Evolutionary conservation across 1,140 invertebrate genomes (phyloP).

Genomic region (Drosophila subobscura): DNA sequence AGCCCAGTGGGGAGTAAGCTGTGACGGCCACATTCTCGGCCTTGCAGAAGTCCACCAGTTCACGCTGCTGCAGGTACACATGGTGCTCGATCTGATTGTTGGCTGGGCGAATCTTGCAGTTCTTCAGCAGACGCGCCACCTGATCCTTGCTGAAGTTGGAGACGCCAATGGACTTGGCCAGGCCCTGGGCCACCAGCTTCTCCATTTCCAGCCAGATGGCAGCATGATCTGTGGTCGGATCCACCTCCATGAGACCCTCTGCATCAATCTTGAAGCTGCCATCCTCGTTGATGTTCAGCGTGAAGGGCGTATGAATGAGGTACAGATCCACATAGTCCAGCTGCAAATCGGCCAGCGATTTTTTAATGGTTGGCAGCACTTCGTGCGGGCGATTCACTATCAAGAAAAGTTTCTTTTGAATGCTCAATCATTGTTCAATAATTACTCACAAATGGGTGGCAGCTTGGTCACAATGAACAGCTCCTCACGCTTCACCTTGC

Average conservation of each 20-base stretch:
- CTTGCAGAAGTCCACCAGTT: slow-evolving; percentile 90
- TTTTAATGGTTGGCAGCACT: slow-evolving; percentile 89
- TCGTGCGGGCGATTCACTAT: slow-evolving; percentile 87
- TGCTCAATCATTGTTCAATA: no score
- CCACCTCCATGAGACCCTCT: slow-evolving; percentile 87
- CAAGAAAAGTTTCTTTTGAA: slow-evolving; percentile 10
- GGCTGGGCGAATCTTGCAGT: slow-evolving; percentile 87
- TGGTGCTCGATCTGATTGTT: slow-evolving; percentile 93
- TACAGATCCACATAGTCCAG: slow-evolving; percentile 94
- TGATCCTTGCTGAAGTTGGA: slow-evolving; percentile 92
- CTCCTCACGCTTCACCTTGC: slow-evolving; percentile 89
- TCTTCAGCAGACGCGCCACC: slow-evolving; percentile 87
- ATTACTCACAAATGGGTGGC: slow-evolving; percentile 81
- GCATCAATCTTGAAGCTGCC: slow-evolving; percentile 83
- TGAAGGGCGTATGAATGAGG: slow-evolving; percentile 92
- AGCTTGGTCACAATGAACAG: slow-evolving; percentile 93
- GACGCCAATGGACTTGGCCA: slow-evolving; percentile 89
- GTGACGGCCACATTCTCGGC: slow-evolving; percentile 89
- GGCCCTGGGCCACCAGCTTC: slow-evolving; percentile 87
- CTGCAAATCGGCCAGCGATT: slow-evolving; percentile 89
- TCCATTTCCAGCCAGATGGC: slow-evolving; percentile 92
- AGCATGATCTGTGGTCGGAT: slow-evolving; percentile 88
- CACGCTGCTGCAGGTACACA: slow-evolving; percentile 91
- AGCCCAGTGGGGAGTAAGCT: slow-evolving; percentile 93
- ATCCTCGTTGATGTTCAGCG: slow-evolving; percentile 83